Evolutionary conservation across 2,888 invertebrate genomes (phyloP).

Genomic region (Brassicogethes aeneus): DNA sequence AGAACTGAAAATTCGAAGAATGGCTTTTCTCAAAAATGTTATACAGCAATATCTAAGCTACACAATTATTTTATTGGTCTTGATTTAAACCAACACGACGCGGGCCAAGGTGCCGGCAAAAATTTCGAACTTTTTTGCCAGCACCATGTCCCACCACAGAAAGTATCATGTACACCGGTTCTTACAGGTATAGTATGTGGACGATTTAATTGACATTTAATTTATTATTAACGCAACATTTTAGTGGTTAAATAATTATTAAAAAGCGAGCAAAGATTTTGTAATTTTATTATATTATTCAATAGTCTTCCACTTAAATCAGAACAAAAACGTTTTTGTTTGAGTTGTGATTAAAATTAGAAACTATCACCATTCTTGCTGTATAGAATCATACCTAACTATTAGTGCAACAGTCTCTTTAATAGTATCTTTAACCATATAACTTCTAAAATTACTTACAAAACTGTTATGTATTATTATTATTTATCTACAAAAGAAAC

Average conservation of each 20-base stretch:
- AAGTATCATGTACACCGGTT: conserved; percentile 2
- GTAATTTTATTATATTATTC: conserved; percentile 14
- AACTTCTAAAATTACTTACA: too few relatives aligned
- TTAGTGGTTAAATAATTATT: conserved; percentile 5
- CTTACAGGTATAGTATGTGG: conserved; percentile 25
- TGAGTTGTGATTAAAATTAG: too few relatives aligned
- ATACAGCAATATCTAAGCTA: conserved; percentile 37
- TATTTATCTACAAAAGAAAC: too few relatives aligned
- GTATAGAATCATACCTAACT: too few relatives aligned
- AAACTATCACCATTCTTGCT: too few relatives aligned
- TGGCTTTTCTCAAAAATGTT: conserved; percentile 19
- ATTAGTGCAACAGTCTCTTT: too few relatives aligned
- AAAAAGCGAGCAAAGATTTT: conserved; percentile 8
- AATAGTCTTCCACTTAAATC: too few relatives aligned
- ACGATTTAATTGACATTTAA: conserved; percentile 40
- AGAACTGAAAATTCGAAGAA: conserved; percentile 3
- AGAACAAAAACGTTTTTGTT: too few relatives aligned
- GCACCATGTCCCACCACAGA: background rate
- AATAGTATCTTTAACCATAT: too few relatives aligned
- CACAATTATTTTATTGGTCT: conserved; percentile 29
- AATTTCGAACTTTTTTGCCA: too few relatives aligned
- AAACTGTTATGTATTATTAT: too few relatives aligned
- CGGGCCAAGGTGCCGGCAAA: too few relatives aligned
- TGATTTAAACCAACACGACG: conserved; percentile 1
- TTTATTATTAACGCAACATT: conserved; percentile 25